Evolutionary conservation across 2,888 invertebrate genomes (phyloP), one percentile per base, ranked within the genome.

Genomic region (Microplitis manilae): DNA sequence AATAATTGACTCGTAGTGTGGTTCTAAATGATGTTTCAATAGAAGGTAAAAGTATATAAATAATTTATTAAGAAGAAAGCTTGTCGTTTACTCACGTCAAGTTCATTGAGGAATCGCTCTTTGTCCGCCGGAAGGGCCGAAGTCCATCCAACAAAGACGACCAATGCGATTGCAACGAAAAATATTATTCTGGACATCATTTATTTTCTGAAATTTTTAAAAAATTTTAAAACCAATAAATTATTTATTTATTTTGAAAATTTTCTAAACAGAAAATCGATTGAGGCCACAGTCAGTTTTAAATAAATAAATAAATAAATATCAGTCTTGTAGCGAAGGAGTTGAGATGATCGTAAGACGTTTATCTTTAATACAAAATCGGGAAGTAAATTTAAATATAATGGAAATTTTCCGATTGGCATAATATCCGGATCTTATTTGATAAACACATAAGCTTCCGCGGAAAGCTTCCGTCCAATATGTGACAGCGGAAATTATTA

Each of bases 61-160:
- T 30, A 30, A 30, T 30, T 30, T 30, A 30, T 30, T 30, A 2
- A 30, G 2, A 30, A 30, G 2, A 30, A 30, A 30, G 30, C 30
- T 30, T 2, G 30, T 30, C 13, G 50, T 50, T 15, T 78, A 89
- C 90, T 90, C 80, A 90, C 90, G 78, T 88, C 88, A 40, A 90
- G 85, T 76, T 87, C 88, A 79, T 87, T 88, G 79, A 90, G 81
- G 73, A 90, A 84, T 69, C 87, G 84, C 50, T 90, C 89, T 78
- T 90, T 90, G 80, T 90, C 89, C 9, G 79, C 81, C 6, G 90
- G 90, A 77, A 89, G 84, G 5, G 86, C 85, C 13, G 82, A 75
- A 9, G 87, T 84, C 83, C 86, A 86, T 41, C 85, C 84, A 69
- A 85, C 77, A 62, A 88, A 68, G 68, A 86, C 75, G 41, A 85